These are phyloP conservation scores for Zosterops borbonicus DNA, from an alignment of 2,113 vertebrate species.

Conservation along the genomic window DNA sequence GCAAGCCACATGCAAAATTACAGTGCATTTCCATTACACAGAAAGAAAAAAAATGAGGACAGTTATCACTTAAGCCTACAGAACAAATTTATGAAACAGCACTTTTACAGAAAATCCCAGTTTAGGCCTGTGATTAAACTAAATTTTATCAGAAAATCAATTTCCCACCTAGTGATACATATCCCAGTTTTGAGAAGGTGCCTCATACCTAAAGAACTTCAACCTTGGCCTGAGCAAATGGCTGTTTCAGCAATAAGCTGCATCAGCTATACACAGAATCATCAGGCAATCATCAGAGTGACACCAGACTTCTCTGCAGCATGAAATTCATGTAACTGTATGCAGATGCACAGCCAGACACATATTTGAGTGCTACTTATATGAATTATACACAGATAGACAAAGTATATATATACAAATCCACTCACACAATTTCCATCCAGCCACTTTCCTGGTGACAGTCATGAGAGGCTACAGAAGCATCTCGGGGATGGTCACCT, in stretches of 20 bases:
- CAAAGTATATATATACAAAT: background rate
- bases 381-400: background rate
- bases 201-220: background rate
- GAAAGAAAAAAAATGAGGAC: background rate
- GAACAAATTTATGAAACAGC: background rate
- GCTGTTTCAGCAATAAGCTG: background rate
- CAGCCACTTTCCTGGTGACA: rapidly evolving
- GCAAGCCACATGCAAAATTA: background rate
- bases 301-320: background rate
- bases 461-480: background rate
- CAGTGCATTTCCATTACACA: background rate
- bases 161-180: background rate
- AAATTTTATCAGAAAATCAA: background rate
- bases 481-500: rapidly evolving
- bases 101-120: background rate
- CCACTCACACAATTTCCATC: background rate
- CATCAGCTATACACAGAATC: background rate
- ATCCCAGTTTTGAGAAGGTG: background rate
- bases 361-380: background rate
- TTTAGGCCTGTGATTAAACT: background rate
- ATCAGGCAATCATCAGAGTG: background rate
- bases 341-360: background rate
- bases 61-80: background rate
- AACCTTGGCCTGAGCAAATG: background rate
- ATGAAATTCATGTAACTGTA: background rate